These are phyloP conservation scores for Tylochromis polylepis DNA, from an alignment of 2,113 vertebrate species.

Conservation along the genomic window DNA sequence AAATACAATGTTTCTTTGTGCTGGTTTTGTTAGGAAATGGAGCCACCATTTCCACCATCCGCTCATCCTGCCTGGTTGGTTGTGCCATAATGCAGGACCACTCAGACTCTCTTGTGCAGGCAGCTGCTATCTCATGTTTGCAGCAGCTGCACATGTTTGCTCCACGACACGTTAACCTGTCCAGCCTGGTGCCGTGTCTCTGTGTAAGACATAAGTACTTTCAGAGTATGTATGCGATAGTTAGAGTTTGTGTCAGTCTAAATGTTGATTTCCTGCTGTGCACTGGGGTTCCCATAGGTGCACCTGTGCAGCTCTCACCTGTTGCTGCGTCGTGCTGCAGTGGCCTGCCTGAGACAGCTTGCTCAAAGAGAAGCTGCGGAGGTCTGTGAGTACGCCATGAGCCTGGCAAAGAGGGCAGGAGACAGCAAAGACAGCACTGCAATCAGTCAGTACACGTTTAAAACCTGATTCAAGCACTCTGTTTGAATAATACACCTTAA, in stretches of 20 bases:
- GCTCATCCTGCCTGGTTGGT: slow-evolving; percentile 95
- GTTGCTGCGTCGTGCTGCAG: slow-evolving; percentile 89
- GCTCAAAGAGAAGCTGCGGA: slow-evolving; percentile 94
- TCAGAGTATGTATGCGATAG: background rate
- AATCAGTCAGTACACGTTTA: slow-evolving; percentile 79
- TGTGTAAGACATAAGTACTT: slow-evolving; percentile 46
- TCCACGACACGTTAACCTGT: slow-evolving; percentile 94
- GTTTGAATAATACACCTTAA: background rate
- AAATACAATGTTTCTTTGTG: background rate
- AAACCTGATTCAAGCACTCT: background rate
- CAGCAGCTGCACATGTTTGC: slow-evolving; percentile 99
- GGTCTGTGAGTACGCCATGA: slow-evolving; percentile 98
- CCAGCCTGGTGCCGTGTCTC: slow-evolving; percentile 94
- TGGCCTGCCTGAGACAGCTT: slow-evolving; percentile 93
- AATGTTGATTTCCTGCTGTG: background rate
- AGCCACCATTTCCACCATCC: slow-evolving; percentile 93
- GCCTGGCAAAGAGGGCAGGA: slow-evolving; percentile 84
- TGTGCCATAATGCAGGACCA: slow-evolving; percentile 99
- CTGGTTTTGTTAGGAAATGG: slow-evolving; percentile 79
- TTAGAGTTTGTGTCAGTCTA: background rate
- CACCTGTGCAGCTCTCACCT: slow-evolving; percentile 96
- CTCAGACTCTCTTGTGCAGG: slow-evolving; percentile 94
- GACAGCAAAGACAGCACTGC: slow-evolving; percentile 83
- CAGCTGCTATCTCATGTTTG: slow-evolving; percentile 96
- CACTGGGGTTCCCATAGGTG: slow-evolving; percentile 71